Base-by-base conservation (phyloP, 2,113 vertebrate species). In the Colossoma macropomum region DNA sequence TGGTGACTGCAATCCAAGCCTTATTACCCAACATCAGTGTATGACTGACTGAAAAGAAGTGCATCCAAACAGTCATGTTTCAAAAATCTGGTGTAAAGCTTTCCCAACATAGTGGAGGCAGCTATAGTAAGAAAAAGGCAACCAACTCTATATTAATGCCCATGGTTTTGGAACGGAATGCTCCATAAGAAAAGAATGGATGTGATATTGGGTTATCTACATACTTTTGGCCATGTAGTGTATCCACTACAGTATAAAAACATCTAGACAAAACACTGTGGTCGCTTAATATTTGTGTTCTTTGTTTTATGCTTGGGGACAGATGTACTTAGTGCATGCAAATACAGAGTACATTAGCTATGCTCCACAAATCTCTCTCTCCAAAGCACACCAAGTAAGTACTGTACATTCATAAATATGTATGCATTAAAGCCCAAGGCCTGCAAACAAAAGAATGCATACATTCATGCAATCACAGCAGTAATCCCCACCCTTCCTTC, bases 331-430 rank as follows among this genome's bases (percentile, higher is more conserved):
- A 50, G 38, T 69, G 21, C n/a, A 69, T 56, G 48, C 28, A 69
- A 69, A 34, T 34, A 69, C 54, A 60, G 28, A 76, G 48, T 62
- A 41, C 66, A 41, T 70, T 70, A 69, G 63, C 28, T 10, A 52
- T 34, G 27, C 41, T 45, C n/a, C 41, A 21, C 45, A 28, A 52
- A 23, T 50, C 45, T 38, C 38, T 52, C 27, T 54, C 50, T 27
- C 15, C 9, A 30, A 21, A 21, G 21, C 48, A 74, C 48, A 13
- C 50, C 15, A 66, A 79, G 25, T 30, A 68, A 30, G 52, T 32
- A 79, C 21, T 65, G 65, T 32, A 52, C 27, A 68, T 30, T 48
- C 48, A 15, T 50, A 69, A 69, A 79, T 34, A 79, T 54, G 38
- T 32, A 78, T 50, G 17, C 28, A 52, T 66, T 56, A 54, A 59